Evolutionary conservation across 2,888 invertebrate genomes (phyloP).

Genomic region (Apodemia hepburni): DNA sequence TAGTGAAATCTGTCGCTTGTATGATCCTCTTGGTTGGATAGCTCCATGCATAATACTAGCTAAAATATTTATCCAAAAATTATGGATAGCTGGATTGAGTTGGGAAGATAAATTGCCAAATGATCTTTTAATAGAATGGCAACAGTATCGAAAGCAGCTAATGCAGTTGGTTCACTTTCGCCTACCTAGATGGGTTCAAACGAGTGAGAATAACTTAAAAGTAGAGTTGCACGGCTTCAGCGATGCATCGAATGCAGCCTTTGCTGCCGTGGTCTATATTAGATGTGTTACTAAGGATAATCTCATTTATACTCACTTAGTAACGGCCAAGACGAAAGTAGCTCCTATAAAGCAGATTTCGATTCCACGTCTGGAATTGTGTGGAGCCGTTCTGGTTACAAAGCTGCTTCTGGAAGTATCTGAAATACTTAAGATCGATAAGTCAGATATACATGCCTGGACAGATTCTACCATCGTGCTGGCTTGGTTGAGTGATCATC

Average conservation of each 20-base stretch:
- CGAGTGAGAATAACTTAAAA: no score
- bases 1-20: no score
- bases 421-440: neutral
- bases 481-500: conserved; percentile 22
- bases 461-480: neutral
- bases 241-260: no score
- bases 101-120: conserved; percentile 27
- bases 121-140: neutral
- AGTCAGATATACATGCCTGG: conserved; percentile 4
- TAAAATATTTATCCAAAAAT: conserved; percentile 13
- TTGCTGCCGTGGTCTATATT: no score
- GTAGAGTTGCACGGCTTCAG: no score
- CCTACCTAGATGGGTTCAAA: no score
- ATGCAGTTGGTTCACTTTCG: no score
- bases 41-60: no score
- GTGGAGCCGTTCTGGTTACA: conserved; percentile 28
- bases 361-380: conserved; percentile 30
- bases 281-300: conserved; percentile 8
- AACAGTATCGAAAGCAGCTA: no score
- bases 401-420: conserved; percentile 19
- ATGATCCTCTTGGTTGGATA: no score
- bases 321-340: conserved; percentile 23
- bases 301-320: conserved; percentile 20
- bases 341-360: conserved; percentile 22
- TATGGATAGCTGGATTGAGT: conserved; percentile 22